Conservation (phyloP, 1,140 invertebrate species). For the Brachionus koreanus region DNA sequence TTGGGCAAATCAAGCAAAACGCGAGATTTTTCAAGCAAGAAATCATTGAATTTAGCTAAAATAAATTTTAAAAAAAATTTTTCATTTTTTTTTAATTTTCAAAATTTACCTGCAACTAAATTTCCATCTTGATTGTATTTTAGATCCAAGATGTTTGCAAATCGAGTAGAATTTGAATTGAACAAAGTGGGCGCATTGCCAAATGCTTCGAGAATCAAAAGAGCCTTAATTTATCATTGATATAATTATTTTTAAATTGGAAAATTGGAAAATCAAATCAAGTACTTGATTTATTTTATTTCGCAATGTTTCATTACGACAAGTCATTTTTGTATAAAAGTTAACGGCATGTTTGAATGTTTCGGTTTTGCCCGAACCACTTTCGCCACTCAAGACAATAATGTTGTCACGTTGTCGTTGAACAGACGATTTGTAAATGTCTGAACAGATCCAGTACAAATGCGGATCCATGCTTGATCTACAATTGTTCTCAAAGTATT, state of each 20-base stretch:
- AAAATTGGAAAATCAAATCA: not conserved
- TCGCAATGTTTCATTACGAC: conserved; percentile 48
- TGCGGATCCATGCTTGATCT: conserved; percentile 79
- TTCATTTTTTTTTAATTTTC: not conserved
- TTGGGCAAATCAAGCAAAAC: conserved; percentile 25
- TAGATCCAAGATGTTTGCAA: conserved; percentile 83
- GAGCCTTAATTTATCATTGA: not conserved
- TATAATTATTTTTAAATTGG: not conserved
- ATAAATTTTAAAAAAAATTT: not conserved
- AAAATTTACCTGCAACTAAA: conserved; percentile 63
- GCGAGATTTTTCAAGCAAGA: conserved; percentile 30
- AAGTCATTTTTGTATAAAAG: conserved; percentile 49
- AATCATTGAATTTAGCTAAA: conserved; percentile 41
- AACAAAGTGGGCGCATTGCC: conserved; percentile 93
- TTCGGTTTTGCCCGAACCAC: conserved; percentile 71
- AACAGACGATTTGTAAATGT: conserved; percentile 92
- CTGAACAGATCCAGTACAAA: conserved; percentile 97
- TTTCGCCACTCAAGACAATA: conserved; percentile 93
- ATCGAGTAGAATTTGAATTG: conserved; percentile 91
- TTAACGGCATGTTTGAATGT: conserved; percentile 51
- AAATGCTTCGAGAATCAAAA: conserved; percentile 61
- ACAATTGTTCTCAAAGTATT: conserved; percentile 75
- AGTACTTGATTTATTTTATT: conserved; percentile 27
- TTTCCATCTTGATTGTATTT: conserved; percentile 71
- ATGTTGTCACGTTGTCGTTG: conserved; percentile 80